A percentile compares a stretch with the other conserved stretches of the same genome.
phyloP scores from a whole-genome alignment of 2,113 vertebrate species.

The Columbina picui region DNA sequence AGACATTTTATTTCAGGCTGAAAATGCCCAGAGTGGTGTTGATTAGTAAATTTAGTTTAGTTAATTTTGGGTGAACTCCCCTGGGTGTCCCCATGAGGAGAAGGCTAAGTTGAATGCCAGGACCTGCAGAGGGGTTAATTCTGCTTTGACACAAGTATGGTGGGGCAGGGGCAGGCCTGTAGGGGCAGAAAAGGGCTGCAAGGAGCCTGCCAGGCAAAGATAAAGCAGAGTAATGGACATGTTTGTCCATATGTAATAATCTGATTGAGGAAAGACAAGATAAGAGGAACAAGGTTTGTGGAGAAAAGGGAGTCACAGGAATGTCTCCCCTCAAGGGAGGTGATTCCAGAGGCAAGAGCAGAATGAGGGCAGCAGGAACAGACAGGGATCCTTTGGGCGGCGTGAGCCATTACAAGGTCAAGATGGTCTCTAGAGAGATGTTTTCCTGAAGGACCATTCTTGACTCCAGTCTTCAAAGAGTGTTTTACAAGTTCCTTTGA shows the following conservation, averaged over 20 bases:
- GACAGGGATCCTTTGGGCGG: neutral
- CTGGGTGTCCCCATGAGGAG: neutral
- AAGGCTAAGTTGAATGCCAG: neutral
- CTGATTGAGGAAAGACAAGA: neutral
- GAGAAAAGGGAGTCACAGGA: neutral
- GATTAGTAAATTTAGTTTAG: neutral
- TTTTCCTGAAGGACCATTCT: neutral
- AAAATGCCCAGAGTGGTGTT: fast-evolving
- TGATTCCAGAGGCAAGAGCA: neutral
- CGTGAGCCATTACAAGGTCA: neutral
- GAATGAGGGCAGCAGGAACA: neutral
- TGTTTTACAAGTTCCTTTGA: neutral
- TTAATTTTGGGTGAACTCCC: neutral
- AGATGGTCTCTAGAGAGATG: neutral
- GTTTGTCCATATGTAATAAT: neutral
- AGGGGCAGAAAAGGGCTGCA: neutral
- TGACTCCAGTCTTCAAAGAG: neutral
- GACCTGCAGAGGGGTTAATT: neutral
- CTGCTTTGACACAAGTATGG: neutral
- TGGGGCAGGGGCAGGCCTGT: neutral
- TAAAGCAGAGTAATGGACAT: neutral
- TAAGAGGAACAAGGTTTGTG: neutral
- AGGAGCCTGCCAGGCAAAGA: neutral
- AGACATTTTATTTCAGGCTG: neutral
- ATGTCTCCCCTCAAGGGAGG: neutral